phyloP scores from a whole-genome alignment of 1,140 invertebrate species.

The Colletes latitarsis region DNA sequence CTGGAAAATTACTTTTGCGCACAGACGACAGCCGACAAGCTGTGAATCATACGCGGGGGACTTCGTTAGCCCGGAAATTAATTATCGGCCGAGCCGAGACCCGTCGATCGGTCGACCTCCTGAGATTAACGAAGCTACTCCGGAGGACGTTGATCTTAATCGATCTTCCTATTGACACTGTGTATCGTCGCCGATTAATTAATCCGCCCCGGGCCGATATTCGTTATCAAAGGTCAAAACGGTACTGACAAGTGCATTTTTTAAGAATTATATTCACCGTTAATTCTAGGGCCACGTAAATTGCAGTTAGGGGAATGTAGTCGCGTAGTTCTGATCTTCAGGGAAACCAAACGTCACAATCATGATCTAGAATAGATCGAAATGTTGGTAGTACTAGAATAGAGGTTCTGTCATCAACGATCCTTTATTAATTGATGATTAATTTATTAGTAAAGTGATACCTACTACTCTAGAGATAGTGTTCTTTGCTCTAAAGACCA shows the following conservation, averaged over 20 bases:
- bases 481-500: too few relatives aligned
- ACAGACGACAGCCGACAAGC: slow-evolving; percentile 11
- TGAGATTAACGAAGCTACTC: slow-evolving; percentile 33
- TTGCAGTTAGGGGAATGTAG: too few relatives aligned
- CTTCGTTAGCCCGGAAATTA: slow-evolving; percentile 55
- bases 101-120: slow-evolving; percentile 18
- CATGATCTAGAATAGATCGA: too few relatives aligned
- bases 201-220: not conserved
- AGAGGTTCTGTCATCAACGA: too few relatives aligned
- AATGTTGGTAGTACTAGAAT: too few relatives aligned
- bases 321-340: too few relatives aligned
- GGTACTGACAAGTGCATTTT: not conserved
- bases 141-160: slow-evolving; percentile 36
- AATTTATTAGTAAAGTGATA: too few relatives aligned
- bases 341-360: too few relatives aligned
- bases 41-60: slow-evolving; percentile 39
- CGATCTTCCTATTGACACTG: slow-evolving; percentile 33
- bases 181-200: slow-evolving; percentile 42
- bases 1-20: slow-evolving; percentile 26
- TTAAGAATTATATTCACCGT: too few relatives aligned
- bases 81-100: slow-evolving; percentile 28
- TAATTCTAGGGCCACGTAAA: too few relatives aligned
- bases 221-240: not conserved
- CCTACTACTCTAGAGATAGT: too few relatives aligned
- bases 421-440: too few relatives aligned